Evolutionary conservation across 2,797 vertebrate genomes (phyloP).

Genomic region (Gadopsis marmoratus): DNA sequence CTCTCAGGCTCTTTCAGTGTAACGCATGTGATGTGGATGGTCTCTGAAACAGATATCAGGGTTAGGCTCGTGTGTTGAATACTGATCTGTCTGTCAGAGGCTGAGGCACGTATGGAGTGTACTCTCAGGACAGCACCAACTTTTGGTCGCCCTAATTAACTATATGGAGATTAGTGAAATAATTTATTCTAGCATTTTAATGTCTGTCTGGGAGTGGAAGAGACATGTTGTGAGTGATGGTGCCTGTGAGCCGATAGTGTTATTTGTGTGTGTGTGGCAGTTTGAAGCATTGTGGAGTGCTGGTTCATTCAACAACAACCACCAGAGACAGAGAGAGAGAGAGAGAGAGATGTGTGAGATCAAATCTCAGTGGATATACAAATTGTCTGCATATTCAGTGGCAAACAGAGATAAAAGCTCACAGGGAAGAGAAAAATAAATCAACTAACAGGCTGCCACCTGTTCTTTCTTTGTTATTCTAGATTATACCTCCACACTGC

Average conservation of each 20-base stretch:
- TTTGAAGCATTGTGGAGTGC: slow-evolving; percentile 2
- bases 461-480: slow-evolving; percentile 30
- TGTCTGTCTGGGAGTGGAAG: slow-evolving; percentile 15
- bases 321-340: too few relatives aligned
- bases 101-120: slow-evolving; percentile 26
- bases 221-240: slow-evolving; percentile 15
- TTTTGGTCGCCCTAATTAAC: slow-evolving; percentile 57
- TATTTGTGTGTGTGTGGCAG: slow-evolving; percentile 9
- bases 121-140: slow-evolving; percentile 45
- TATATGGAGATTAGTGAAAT: slow-evolving; percentile 49
- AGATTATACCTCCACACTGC: slow-evolving; percentile 1
- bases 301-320: slow-evolving; percentile 18
- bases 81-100: slow-evolving; percentile 52
- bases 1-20: neutral
- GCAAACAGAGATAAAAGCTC: slow-evolving; percentile 16
- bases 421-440: slow-evolving; percentile 27
- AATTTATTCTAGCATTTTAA: slow-evolving; percentile 59
- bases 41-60: slow-evolving; percentile 39
- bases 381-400: slow-evolving; percentile 32
- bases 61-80: slow-evolving; percentile 49
- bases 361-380: slow-evolving; percentile 13
- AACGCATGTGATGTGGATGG: slow-evolving; percentile 1
- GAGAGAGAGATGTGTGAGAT: slow-evolving; percentile 4
- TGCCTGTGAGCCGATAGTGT: slow-evolving; percentile 5
- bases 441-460: slow-evolving; percentile 24